These are phyloP conservation scores for Pecten maximus DNA, from an alignment of 2,888 invertebrate genomes.

Conservation along the genomic window DNA sequence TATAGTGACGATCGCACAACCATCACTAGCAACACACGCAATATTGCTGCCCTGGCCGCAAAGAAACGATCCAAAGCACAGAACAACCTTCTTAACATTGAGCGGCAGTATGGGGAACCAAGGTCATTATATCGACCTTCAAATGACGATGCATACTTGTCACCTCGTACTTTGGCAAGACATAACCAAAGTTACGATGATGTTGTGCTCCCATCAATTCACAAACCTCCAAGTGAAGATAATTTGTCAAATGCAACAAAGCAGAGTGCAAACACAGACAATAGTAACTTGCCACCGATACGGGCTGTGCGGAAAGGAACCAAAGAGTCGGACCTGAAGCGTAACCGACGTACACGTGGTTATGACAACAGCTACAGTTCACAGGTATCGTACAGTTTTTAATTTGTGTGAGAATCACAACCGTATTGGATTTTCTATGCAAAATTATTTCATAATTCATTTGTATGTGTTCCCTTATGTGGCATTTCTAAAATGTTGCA, in stretches of 20 bases:
- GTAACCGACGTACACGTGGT: conserved; percentile 50
- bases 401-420: too few relatives aligned
- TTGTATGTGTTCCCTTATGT: too few relatives aligned
- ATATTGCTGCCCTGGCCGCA: conserved; percentile 80
- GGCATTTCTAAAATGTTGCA: too few relatives aligned
- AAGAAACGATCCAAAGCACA: conserved; percentile 74
- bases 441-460: too few relatives aligned
- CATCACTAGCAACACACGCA: conserved; percentile 77
- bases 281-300: conserved; percentile 62
- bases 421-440: too few relatives aligned
- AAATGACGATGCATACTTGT: conserved; percentile 65
- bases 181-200: conserved; percentile 74
- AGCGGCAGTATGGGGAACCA: conserved; percentile 59
- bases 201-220: conserved; percentile 57
- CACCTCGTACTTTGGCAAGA: conserved; percentile 77
- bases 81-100: conserved; percentile 62
- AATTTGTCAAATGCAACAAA: conserved; percentile 65
- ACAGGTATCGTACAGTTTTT: not conserved
- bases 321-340: conserved; percentile 48
- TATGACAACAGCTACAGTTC: conserved; percentile 45
- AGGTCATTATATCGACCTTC: conserved; percentile 67
- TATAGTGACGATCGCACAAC: conserved; percentile 69
- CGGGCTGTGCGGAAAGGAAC: conserved; percentile 51
- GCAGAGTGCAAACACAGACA: conserved; percentile 65
- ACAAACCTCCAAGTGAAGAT: conserved; percentile 67